Evolutionary conservation across 1,140 invertebrate species (phyloP).

Genomic region (roundworm (Caenorhabditis elegans)): WBcel235 BX284603.4:2636501-2637000

Average conservation of each 20-base stretch:
- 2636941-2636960: too few species aligned
- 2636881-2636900: conserved; percentile 8
- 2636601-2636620: neutral
- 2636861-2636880: neutral
- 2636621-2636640: neutral
- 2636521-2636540: neutral
- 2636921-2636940: too few species aligned
- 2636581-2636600: conserved; percentile 28
- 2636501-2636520: neutral
- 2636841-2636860: neutral
- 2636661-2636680: conserved; percentile 10
- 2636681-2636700: neutral
- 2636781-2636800: too few species aligned
- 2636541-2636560: neutral
- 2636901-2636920: neutral
- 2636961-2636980: too few species aligned
- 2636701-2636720: too few species aligned
- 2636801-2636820: neutral
- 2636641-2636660: conserved; percentile 27
- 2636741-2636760: neutral
- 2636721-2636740: too few species aligned
- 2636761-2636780: conserved; percentile 2
- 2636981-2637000: too few species aligned
- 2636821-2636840: neutral
- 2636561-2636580: neutral